Percentiles rank a stretch among this genome's conserved stretches.
These are phyloP conservation scores for Rhinolophus sinicus DNA, from an alignment of 2,113 vertebrate genomes.

Conservation along the genomic window DNA sequence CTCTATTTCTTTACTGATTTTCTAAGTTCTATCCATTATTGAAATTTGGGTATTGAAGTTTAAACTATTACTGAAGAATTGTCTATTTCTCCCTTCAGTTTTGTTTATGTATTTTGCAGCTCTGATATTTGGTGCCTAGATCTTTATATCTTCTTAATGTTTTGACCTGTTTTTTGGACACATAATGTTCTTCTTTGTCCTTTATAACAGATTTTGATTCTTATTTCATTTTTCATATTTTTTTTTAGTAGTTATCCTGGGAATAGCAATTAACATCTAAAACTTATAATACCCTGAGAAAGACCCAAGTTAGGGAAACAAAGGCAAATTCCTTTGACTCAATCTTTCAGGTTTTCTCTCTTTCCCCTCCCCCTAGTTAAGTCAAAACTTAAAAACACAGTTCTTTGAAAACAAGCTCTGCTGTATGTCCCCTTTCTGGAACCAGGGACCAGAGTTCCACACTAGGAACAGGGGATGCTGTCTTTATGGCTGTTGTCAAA, in stretches of 20 bases:
- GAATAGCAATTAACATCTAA: neutral
- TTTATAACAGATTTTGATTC: neutral
- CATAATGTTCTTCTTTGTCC: neutral
- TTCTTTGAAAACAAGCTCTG: neutral
- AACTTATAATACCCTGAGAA: neutral
- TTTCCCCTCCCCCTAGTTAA: too few species aligned
- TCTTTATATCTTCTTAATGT: neutral
- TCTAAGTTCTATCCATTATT: neutral
- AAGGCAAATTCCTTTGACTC: neutral
- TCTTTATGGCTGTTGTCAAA: neutral
- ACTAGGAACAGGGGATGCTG: neutral
- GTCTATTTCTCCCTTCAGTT: neutral
- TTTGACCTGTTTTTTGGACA: neutral
- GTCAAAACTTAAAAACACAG: neutral
- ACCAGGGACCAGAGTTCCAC: neutral
- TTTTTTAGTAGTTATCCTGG: neutral
- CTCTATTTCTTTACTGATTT: neutral
- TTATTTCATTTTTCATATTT: neutral
- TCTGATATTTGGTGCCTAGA: neutral
- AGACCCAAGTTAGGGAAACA: neutral
- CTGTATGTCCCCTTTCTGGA: neutral
- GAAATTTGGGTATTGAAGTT: neutral
- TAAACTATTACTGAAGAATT: neutral
- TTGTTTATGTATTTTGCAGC: neutral
- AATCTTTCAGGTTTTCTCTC: neutral